phyloP scores from a whole-genome alignment of 2,797 vertebrate genomes.

The Lepilemur ruficaudatus region DNA sequence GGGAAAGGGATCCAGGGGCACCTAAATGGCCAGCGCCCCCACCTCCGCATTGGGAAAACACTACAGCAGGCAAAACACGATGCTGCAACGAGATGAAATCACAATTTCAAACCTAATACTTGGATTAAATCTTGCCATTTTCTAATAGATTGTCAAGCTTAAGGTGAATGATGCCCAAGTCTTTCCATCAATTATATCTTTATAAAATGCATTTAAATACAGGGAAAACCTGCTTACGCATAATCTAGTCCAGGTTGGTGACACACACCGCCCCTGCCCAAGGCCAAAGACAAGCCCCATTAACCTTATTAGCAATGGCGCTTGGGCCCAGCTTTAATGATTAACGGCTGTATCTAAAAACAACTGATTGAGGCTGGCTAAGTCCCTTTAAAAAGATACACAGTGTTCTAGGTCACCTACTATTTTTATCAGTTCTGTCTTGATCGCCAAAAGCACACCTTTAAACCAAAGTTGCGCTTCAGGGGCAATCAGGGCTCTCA shows the following conservation, averaged over 20 bases:
- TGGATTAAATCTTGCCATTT: constrained; percentile 32
- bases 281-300: constrained; percentile 56
- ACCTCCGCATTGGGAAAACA: neutral
- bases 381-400: constrained; percentile 80
- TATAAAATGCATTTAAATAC: constrained; percentile 49
- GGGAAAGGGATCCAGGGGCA: neutral
- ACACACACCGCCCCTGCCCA: neutral
- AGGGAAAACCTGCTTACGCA: constrained; percentile 30
- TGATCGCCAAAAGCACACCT: constrained; percentile 74
- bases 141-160: neutral
- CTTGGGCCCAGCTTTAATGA: constrained; percentile 78
- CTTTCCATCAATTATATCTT: constrained; percentile 34
- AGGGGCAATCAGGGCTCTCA: neutral
- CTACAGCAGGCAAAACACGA: neutral
- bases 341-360: constrained; percentile 82
- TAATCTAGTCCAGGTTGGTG: neutral
- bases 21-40: neutral
- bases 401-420: constrained; percentile 83
- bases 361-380: constrained; percentile 55
- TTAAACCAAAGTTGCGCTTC: constrained; percentile 55
- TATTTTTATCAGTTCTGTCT: constrained; percentile 84
- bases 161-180: neutral
- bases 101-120: constrained; percentile 32
- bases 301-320: constrained; percentile 77
- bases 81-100: neutral